Evolutionary conservation across 2,888 invertebrate species (phyloP).

Genomic region (Aquatica leii): DNA sequence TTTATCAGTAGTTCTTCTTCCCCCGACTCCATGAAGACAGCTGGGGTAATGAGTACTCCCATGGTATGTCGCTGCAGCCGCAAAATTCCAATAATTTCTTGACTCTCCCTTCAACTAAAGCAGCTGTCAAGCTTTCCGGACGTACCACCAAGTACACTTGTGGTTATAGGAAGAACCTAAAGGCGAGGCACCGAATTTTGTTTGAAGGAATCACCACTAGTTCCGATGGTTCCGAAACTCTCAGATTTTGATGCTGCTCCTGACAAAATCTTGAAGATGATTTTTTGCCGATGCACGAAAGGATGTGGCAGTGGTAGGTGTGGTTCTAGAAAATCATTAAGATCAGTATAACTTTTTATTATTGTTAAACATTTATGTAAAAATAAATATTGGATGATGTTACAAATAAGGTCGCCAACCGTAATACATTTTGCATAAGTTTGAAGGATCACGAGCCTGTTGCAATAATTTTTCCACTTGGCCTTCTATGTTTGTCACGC

Average conservation of each 20-base stretch:
- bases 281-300: constrained; percentile 17
- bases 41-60: constrained; percentile 6
- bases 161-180: constrained; percentile 7
- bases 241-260: not conserved
- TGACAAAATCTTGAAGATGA: constrained; percentile 11
- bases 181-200: not conserved
- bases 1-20: not conserved
- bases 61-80: not conserved
- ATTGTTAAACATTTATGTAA: too few relatives aligned
- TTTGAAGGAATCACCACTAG: not conserved
- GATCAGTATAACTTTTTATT: too few relatives aligned
- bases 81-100: not conserved
- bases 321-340: constrained; percentile 21
- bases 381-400: too few relatives aligned
- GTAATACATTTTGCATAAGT: constrained; percentile 79
- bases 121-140: constrained; percentile 6
- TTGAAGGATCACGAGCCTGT: constrained; percentile 81
- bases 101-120: constrained; percentile 9
- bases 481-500: constrained; percentile 71
- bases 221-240: not conserved
- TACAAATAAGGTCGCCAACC: constrained; percentile 94
- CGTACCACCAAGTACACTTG: constrained; percentile 16
- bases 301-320: constrained; percentile 14
- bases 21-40: not conserved
- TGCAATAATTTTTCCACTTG: constrained; percentile 86